Percentiles rank a stretch among this genome's conserved stretches.
These are phyloP conservation scores for Gymnoscelis rufifasciata DNA, from an alignment of 2,888 invertebrate genomes.

Conservation along the genomic window DNA sequence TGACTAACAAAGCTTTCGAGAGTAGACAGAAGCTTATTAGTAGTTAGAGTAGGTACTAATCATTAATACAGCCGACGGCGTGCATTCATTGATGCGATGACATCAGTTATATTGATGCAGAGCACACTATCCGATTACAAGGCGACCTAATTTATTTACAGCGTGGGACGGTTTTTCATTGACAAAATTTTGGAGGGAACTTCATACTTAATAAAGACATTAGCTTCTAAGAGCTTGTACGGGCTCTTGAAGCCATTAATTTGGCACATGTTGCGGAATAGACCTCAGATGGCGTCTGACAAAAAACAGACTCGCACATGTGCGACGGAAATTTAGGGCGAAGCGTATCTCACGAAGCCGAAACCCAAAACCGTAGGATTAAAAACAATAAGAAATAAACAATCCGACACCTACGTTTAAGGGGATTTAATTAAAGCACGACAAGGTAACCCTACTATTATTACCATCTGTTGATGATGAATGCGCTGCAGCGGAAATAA, in stretches of 20 bases:
- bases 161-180: conserved; percentile 4
- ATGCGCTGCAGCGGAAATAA: conserved; percentile 59
- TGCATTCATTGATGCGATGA: conserved; percentile 25
- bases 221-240: conserved; percentile 43
- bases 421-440: conserved; percentile 63
- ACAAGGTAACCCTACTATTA: conserved; percentile 62
- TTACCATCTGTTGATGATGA: conserved; percentile 71
- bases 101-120: conserved; percentile 24
- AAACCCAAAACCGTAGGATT: conserved; percentile 32
- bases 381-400: conserved; percentile 40
- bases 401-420: conserved; percentile 44
- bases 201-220: conserved; percentile 12
- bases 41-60: conserved; percentile 51
- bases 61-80: conserved; percentile 39
- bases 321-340: conserved; percentile 53
- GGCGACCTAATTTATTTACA: conserved; percentile 14
- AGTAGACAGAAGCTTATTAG: conserved; percentile 51
- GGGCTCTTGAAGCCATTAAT: conserved; percentile 42
- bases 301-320: conserved; percentile 71
- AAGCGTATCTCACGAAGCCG: conserved; percentile 40
- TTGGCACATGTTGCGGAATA: conserved; percentile 67
- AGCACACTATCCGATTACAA: conserved; percentile 19
- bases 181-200: conserved; percentile 3
- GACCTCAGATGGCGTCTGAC: conserved; percentile 62
- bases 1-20: conserved; percentile 65